Evolutionary conservation across 2,797 vertebrate species (phyloP).

Genomic region (Rhinogobio ventralis): DNA sequence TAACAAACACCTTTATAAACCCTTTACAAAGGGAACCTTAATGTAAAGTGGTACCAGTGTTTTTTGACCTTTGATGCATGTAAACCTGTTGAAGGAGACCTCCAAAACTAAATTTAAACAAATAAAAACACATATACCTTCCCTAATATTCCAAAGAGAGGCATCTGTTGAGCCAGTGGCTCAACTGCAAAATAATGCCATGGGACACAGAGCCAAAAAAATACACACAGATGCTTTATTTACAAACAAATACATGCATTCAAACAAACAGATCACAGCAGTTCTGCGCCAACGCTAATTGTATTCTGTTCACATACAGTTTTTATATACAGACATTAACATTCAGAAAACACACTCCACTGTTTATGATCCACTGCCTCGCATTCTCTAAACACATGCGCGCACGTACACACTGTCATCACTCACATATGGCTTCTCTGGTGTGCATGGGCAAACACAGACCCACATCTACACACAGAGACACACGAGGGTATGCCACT

Average conservation of each 20-base stretch:
- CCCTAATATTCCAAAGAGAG: background rate
- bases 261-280: constrained; percentile 26
- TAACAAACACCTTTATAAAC: too few species aligned
- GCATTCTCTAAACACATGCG: constrained; percentile 9
- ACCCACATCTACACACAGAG: constrained; percentile 8
- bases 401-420: background rate
- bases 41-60: too few species aligned
- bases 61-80: background rate
- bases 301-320: constrained; percentile 15
- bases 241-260: constrained; percentile 17
- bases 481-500: constrained; percentile 7
- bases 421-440: constrained; percentile 23
- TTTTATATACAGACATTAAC: constrained; percentile 28
- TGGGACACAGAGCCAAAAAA: background rate
- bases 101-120: background rate
- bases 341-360: constrained; percentile 22
- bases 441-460: constrained; percentile 13
- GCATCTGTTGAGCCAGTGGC: constrained; percentile 26
- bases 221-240: constrained; percentile 16
- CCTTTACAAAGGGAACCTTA: too few species aligned
- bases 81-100: background rate
- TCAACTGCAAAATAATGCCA: background rate
- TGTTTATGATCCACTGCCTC: constrained; percentile 24
- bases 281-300: background rate
- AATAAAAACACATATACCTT: background rate